phyloP scores from a whole-genome alignment of 2,797 vertebrate genomes.

The Falco novaeseelandiae region DNA sequence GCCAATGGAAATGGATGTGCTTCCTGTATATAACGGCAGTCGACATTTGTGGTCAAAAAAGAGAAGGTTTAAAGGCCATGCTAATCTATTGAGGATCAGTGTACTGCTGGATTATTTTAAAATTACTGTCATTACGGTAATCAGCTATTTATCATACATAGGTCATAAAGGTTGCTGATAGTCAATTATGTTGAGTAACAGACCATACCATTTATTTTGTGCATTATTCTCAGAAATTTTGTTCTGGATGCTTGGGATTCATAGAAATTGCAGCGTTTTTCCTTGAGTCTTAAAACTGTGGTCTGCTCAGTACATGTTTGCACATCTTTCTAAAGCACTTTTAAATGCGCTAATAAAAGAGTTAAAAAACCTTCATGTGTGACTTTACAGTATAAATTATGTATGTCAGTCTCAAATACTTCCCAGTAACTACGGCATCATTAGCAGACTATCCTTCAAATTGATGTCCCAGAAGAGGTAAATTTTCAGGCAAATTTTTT shows the following conservation, averaged over 20 bases:
- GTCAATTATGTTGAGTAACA: neutral
- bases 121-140: neutral
- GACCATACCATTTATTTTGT: neutral
- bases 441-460: constrained; percentile 24
- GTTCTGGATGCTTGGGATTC: neutral
- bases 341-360: neutral
- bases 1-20: neutral
- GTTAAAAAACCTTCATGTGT: neutral
- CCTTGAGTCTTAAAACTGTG: neutral
- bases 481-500: constrained; percentile 22
- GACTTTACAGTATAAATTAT: constrained; percentile 21
- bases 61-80: neutral
- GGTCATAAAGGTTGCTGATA: neutral
- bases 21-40: neutral
- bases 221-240: neutral
- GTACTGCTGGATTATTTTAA: neutral
- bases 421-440: constrained; percentile 9
- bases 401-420: constrained; percentile 2
- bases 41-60: neutral
- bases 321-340: neutral
- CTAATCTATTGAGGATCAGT: neutral
- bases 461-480: neutral
- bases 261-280: neutral
- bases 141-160: neutral
- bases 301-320: neutral